Base-by-base conservation (phyloP, 2,888 invertebrate species). In the Anthrax anthrax region DNA sequence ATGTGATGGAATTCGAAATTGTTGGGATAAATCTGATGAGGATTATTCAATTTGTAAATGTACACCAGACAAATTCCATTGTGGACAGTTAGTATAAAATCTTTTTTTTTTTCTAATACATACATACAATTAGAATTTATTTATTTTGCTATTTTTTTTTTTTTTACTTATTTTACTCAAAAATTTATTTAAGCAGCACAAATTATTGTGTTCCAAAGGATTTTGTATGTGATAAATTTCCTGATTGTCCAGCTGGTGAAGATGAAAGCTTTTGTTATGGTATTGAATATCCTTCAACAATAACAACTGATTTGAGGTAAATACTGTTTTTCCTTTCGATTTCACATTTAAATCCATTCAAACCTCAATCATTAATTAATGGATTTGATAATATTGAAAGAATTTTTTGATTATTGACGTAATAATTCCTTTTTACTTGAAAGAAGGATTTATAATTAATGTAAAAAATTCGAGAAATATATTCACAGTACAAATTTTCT, bases 1-100 rank as follows among this genome's bases (percentile, higher is more conserved):
- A 5, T 90, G 89, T 59, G 85, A 89, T 58, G 85, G 85, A 1
- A 69, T 77, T 8, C 69, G 83, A 9, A 80, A 89, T 59, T 89
- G 89, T 58, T 68, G 74, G 51, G 87, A 89, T 58, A 78, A 80
- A 53, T 78, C 77, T 44, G 89, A 89, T 56, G 89, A 89, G 60
- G 74, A 75, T 51, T 77, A 80, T 0, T 64, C 69, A 52, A 62
- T 72, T 18, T 85, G 86, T 59, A 71, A 71, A 48, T 84, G 84
- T 58, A 75, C 62, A 4, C 57, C 63, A 3, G 59, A 62, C 23
- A 70, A 67, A 46, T 77, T 73, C 56, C 65, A 63, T 48, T 80
- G 79, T 56, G 58, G 58, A 47, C 64, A 62, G 77, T 77, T 67
- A 66, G 59, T 58, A 18, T 17, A n/a, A 14, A 39, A n/a, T n/a